phyloP scores from a whole-genome alignment of 1,140 invertebrate genomes.

The Drosophila albomicans region DNA sequence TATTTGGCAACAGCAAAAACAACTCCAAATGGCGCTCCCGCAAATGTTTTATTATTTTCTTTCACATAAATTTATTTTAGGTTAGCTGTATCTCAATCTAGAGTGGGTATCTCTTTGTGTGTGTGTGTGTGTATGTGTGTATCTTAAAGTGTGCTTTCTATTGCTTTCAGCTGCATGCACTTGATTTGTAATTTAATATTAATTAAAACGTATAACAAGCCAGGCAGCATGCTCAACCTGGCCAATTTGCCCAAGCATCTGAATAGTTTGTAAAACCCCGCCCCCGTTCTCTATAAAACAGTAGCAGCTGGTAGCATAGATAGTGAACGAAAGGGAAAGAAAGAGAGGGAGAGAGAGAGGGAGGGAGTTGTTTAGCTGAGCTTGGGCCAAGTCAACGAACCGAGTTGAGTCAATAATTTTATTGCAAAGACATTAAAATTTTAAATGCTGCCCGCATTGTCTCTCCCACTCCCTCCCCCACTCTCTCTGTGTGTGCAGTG shows the following conservation, averaged over 20 bases:
- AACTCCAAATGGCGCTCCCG: conserved; percentile 31
- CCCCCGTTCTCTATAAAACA: too few relatives aligned
- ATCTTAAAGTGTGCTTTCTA: conserved; percentile 3
- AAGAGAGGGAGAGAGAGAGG: background rate
- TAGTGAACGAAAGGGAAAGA: background rate
- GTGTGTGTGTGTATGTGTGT: conserved; percentile 20
- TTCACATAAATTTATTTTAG: conserved; percentile 41
- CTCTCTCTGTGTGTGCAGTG: background rate
- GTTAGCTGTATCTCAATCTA: background rate
- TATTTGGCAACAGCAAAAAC: conserved; percentile 51
- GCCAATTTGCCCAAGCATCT: conserved; percentile 5
- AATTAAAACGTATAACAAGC: conserved; percentile 49
- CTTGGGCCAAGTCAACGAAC: conserved; percentile 49
- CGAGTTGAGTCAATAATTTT: conserved; percentile 58
- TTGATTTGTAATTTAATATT: conserved; percentile 71
- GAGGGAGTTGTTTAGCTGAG: background rate
- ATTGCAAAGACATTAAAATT: conserved; percentile 60
- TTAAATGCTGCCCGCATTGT: conserved; percentile 41
- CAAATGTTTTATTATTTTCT: conserved; percentile 51
- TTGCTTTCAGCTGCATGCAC: conserved; percentile 32
- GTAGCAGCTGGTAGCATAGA: background rate
- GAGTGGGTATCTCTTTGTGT: background rate
- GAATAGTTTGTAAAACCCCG: conserved; percentile 14
- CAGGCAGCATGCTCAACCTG: conserved; percentile 7
- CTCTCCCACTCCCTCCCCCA: background rate